These are phyloP conservation scores for Scyliorhinus canicula DNA, from an alignment of 2,797 vertebrate genomes.

Conservation along the genomic window DNA sequence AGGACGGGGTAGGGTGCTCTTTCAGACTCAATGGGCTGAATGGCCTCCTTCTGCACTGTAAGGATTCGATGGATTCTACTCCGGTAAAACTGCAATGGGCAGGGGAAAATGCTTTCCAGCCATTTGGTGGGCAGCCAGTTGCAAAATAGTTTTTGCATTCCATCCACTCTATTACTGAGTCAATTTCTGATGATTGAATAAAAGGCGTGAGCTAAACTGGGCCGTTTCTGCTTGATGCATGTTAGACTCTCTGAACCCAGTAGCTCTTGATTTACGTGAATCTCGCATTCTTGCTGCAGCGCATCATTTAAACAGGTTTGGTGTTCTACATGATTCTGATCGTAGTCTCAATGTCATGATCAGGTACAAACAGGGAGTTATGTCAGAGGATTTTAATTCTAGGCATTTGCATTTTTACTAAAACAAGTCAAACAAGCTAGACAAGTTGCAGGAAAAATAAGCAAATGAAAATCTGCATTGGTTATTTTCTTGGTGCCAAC, in stretches of 20 bases:
- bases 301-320: not conserved
- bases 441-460: not conserved
- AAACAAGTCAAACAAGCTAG: not conserved
- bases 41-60: no score
- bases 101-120: not conserved
- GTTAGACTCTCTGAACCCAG: not conserved
- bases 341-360: not conserved
- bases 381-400: not conserved
- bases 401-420: not conserved
- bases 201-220: not conserved
- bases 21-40: no score
- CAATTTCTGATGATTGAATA: not conserved
- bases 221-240: not conserved
- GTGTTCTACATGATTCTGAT: not conserved
- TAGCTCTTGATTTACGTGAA: not conserved
- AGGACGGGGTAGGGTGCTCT: no score
- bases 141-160: no score
- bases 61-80: not conserved
- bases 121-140: not conserved
- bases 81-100: not conserved
- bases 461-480: not conserved
- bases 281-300: not conserved
- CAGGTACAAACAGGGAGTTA: not conserved
- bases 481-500: not conserved
- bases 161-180: not conserved